Base-by-base conservation (phyloP, 1,140 invertebrate species). In the Streblospio benedicti region DNA sequence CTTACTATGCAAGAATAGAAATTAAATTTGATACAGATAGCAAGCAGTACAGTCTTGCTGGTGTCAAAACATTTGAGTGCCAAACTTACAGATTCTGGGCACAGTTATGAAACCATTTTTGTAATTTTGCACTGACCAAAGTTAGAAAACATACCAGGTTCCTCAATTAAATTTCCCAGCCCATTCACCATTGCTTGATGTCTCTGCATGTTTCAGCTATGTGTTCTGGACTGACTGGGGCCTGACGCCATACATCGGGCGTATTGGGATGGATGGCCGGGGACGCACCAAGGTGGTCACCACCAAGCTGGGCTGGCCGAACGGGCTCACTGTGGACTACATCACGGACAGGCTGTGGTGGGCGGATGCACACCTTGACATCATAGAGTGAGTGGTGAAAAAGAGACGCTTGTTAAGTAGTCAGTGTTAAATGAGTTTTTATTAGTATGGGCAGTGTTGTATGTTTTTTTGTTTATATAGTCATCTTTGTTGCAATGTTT, bases 321-420 rank as follows among this genome's bases (percentile, higher is more conserved):
- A 98, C 76, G 95, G 93, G 2, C 73, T 99, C 0, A 93, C 95
- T 0, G 89, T 99, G 51, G 96, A 99, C 70, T 97, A 93, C 71
- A 94, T 97, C 70, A 93, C 92, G 2, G 87, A 97, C 65, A 83
- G 88, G 65, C 85, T 77, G 27, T 77, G 74, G 78, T 99, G 91
- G 88, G 95, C 93, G 0, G 96, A 99, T 76, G 96, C 95, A 65
- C 96, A 99, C 83, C 81, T 99, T 27, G 94, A 99, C 78, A 96
- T 96, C 66, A 96, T 99, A 31, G 95, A 93, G 25, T 97, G 71
- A 70, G 80, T 78, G 56, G 61, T 23, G 9, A 41, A 41, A 41
- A n/a, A 41, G 35, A 41, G n/a, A n/a, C 9, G 9, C 35, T 41
- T 12, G n/a, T 41, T 18, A 12, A 41, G n/a, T n/a, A n/a, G n/a